Evolutionary conservation across 2,113 vertebrate species (phyloP).

Genomic region (Coreoperca whiteheadi): DNA sequence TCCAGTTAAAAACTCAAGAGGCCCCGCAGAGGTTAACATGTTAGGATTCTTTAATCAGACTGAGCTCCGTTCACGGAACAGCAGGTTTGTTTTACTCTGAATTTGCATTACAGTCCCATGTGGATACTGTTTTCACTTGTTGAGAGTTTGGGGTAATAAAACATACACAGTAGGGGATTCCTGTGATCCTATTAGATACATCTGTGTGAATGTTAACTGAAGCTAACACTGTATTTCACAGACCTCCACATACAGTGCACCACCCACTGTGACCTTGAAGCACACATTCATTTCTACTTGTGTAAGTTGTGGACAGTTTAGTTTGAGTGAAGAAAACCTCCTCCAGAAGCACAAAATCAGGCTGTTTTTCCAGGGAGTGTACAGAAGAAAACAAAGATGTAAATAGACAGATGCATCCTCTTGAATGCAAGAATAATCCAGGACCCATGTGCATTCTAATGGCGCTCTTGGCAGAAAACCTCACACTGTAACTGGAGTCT

Average conservation of each 20-base stretch:
- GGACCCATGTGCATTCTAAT: constrained; percentile 49
- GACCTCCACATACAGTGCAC: constrained; percentile 3
- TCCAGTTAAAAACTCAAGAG: constrained; percentile 6
- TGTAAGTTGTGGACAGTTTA: not conserved
- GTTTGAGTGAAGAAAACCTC: constrained; percentile 1
- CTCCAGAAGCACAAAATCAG: not conserved
- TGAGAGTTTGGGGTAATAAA: constrained; percentile 19
- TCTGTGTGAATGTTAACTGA: constrained; percentile 35
- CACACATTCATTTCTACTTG: not conserved
- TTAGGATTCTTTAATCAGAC: constrained; percentile 35
- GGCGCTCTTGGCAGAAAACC: constrained; percentile 46
- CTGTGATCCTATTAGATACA: constrained; percentile 32
- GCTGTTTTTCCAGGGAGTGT: not conserved
- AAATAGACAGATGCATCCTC: constrained; percentile 43
- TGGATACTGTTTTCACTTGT: constrained; percentile 10
- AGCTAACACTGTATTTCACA: constrained; percentile 16
- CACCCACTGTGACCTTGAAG: constrained; percentile 22
- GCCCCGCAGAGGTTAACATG: constrained; percentile 39
- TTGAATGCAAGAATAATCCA: constrained; percentile 40
- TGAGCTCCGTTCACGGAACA: constrained; percentile 9
- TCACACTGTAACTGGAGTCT: constrained; percentile 40
- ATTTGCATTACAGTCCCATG: constrained; percentile 9
- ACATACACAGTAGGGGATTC: constrained; percentile 1
- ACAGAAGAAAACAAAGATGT: constrained; percentile 43
- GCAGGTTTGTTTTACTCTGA: constrained; percentile 25